Evolutionary conservation across 1,140 invertebrate species (phyloP), one percentile per base, ranked within the genome.

Genomic region (Drosophila dunni): DNA sequence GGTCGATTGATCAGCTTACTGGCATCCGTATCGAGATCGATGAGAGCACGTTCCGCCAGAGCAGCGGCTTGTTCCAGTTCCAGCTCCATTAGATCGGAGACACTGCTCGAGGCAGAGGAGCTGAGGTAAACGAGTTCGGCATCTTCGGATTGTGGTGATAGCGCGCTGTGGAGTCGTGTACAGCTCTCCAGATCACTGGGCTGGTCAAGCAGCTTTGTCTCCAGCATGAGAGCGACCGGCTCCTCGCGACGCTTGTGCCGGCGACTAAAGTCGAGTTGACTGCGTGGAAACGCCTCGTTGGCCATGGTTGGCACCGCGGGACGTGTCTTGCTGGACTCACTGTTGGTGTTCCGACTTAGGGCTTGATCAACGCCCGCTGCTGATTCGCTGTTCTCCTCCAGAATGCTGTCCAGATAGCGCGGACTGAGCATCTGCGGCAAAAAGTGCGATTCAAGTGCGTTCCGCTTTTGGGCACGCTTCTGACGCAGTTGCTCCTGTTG

Each of bases 381-480:
- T 77, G 94, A 48, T 92, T 95, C 81, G 93, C 92, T 94, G 8
- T 93, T 93, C 90, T 95, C 95, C 77, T 95, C 95, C 60, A 94
- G 93, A 68, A 95, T 95, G 38, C 94, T 94, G 71, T 94, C 94
- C 70, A 95, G 85, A 68, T 93, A 94, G 73, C 94, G 92, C 61
- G 93, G 94, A 75, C 93, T 93, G 20, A 94, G 89, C 42, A 93
- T 91, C 36, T 93, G 92, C n/a, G 94, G 94, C 24, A 93, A 76
- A 78, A 94, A 94, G 88, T 94, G 94, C 63, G 93, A 90, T 44
- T 93, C 94, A 20, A 94, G 78, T 44, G 93, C 92, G 4, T 92
- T 92, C 0, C 94, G 93, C 69, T 94, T 94, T 74, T 93, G 93
- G 17, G 81, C 84, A 34, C 91, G 91, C 44, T 75, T 83, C 72